Conservation (phyloP, 2,113 vertebrate genomes). For the Carassius gibelio region DNA sequence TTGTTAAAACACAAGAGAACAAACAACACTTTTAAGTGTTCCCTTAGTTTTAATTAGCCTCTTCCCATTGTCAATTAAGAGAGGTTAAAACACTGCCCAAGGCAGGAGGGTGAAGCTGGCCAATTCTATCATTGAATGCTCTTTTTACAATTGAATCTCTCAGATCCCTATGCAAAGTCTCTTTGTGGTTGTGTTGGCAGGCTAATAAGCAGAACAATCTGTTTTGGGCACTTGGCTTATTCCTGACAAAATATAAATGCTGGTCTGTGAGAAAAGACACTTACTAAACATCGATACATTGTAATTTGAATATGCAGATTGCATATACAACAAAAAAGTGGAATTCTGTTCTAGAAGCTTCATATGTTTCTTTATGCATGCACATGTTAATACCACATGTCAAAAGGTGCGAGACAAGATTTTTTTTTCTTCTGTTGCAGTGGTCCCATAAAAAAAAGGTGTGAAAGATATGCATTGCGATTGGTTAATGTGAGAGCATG, state of each 20-base stretch:
- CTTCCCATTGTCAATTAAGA: not conserved
- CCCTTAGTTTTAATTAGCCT: constrained; percentile 17
- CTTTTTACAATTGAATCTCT: not conserved
- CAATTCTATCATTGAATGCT: not conserved
- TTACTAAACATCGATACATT: not conserved
- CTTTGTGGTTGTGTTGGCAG: not conserved
- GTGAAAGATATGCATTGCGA: too few species aligned
- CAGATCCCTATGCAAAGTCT: not conserved
- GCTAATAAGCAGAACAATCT: not conserved
- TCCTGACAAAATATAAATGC: not conserved
- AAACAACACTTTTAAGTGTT: constrained; percentile 12
- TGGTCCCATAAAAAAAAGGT: too few species aligned
- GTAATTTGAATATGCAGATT: not conserved
- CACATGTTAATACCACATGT: too few species aligned
- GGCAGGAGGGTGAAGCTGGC: constrained; percentile 4
- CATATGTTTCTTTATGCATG: too few species aligned
- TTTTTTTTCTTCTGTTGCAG: too few species aligned
- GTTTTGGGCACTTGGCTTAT: not conserved
- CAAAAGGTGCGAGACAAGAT: too few species aligned
- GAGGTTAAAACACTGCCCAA: constrained; percentile 13
- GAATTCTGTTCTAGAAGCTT: too few species aligned
- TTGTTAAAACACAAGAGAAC: constrained; percentile 1
- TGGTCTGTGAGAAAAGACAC: not conserved
- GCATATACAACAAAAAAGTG: too few species aligned
- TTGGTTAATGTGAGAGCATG: too few species aligned